Conservation (phyloP, 2,113 vertebrate species). For the Condylura cristata region DNA sequence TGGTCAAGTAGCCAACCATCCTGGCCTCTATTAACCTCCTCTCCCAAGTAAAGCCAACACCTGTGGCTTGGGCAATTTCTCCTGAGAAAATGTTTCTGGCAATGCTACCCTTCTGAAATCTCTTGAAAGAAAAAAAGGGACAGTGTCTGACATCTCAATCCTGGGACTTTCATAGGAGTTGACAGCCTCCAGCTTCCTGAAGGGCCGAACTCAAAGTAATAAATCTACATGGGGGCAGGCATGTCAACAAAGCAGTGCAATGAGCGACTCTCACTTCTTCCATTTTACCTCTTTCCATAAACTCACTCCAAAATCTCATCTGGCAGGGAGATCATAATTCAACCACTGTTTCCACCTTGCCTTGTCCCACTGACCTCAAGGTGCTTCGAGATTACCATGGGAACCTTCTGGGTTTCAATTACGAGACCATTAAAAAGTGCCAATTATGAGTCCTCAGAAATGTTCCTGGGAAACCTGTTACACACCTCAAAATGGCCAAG, state of each 20-base stretch:
- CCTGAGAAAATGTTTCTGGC: not conserved
- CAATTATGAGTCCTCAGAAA: slow-evolving; percentile 80
- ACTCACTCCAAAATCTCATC: slow-evolving; percentile 52
- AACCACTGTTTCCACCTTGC: not conserved
- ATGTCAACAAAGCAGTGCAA: not conserved
- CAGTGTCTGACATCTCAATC: not conserved
- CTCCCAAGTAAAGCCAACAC: not conserved
- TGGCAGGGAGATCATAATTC: slow-evolving; percentile 38
- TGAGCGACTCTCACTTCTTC: not conserved
- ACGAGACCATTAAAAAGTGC: slow-evolving; percentile 72
- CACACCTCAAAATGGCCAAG: slow-evolving; percentile 69
- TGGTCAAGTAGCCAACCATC: not conserved
- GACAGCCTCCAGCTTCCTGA: not conserved
- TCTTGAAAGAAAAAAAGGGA: slow-evolving; percentile 29
- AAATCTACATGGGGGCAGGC: not conserved
- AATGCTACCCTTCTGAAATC: not conserved
- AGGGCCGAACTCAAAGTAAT: not conserved
- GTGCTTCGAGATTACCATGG: slow-evolving; percentile 65
- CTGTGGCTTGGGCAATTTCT: slow-evolving; percentile 4
- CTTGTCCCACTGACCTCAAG: slow-evolving; percentile 65
- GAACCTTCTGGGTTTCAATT: slow-evolving; percentile 68
- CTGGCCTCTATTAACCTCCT: not conserved
- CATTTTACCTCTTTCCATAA: slow-evolving; percentile 30
- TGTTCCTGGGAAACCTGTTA: slow-evolving; percentile 71
- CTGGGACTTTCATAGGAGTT: not conserved